Evolutionary conservation across 1,140 invertebrate genomes (phyloP), one percentile per base, ranked within the genome.

Genomic region (Teleopsis dalmanni): DNA sequence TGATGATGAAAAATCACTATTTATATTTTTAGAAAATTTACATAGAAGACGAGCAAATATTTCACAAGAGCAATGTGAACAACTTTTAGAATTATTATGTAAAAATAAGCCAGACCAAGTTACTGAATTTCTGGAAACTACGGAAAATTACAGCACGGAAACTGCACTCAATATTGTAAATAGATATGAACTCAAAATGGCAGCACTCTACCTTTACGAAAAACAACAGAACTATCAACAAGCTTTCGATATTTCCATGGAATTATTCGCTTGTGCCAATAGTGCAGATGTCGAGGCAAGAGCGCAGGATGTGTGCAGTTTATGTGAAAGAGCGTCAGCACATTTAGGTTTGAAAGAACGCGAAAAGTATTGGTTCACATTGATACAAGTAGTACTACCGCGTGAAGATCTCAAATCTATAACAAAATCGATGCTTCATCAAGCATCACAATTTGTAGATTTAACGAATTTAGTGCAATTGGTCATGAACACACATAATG

Each of bases 61-160:
- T 23, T 73, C 76, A 11, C 59, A 75, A 2, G 57, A 67, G 31
- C 67, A 81, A 19, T 67, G 80, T 14, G 82, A 85, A 59, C 72
- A 71, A 48, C 81, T 84, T 59, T 75, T 90, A 37, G 75, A 81
- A 41, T 70, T 89, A 3, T 78, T 88, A 73, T 88, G 85, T 57
- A 70, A 77, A 51, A 71, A 80, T 60, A 74, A 81, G 40, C 37
- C 62, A 2, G 35, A 51, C 10, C 48, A 23, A 10, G 59, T 68
- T 50, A 56, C 53, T 42, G 56, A 58, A 34, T 69, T 68, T 63
- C 59, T 69, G 11, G 62, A 29, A 36, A 54, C 34, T 35, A 62
- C 49, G 47, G 47, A 35, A 0, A 52, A 55, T 11, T 62, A 72
- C 54, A 58, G 66, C 2, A 52, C 65, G 14, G 70, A 73, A 22